Percentiles rank a stretch among this genome's conserved stretches.
phyloP scores from a whole-genome alignment of 2,888 invertebrate genomes.

The Aproaerema taeniolella region DNA sequence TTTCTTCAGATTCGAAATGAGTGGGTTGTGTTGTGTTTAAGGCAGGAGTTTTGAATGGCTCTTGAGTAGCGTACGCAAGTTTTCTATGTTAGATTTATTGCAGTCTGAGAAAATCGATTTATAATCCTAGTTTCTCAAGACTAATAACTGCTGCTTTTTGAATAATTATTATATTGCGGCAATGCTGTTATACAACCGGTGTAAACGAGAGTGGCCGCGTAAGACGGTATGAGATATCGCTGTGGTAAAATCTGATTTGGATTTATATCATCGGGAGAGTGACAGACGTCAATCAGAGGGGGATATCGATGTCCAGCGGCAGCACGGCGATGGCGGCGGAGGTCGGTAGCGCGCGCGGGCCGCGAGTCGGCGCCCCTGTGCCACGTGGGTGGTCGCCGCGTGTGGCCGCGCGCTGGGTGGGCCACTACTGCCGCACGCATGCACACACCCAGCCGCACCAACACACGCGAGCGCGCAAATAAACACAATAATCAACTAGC shows the following conservation, averaged over 20 bases:
- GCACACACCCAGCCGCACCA: constrained; percentile 55
- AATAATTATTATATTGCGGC: no score
- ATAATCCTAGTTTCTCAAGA: no score
- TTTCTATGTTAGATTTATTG: no score
- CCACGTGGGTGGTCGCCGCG: constrained; percentile 74
- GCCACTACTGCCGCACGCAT: constrained; percentile 59
- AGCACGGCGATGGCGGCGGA: constrained; percentile 27
- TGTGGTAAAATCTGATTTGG: constrained; percentile 36
- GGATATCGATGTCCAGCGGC: constrained; percentile 36
- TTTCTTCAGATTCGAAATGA: no score
- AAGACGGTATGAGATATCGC: constrained; percentile 15
- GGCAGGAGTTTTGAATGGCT: no score
- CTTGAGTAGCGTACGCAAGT: no score
- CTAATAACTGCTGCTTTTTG: no score
- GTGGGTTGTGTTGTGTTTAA: no score
- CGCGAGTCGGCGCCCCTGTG: constrained; percentile 32
- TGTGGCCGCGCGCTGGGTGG: constrained; percentile 76
- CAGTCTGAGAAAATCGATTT: no score
- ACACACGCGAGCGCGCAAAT: constrained; percentile 65
- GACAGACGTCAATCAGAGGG: constrained; percentile 52
- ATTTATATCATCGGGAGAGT: constrained; percentile 34
- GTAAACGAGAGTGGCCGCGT: constrained; percentile 12
- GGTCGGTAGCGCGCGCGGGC: constrained; percentile 32
- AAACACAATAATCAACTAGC: constrained; percentile 76
- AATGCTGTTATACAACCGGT: no score